Conservation (phyloP, 2,888 invertebrate species). For the Dusona sp. region DNA sequence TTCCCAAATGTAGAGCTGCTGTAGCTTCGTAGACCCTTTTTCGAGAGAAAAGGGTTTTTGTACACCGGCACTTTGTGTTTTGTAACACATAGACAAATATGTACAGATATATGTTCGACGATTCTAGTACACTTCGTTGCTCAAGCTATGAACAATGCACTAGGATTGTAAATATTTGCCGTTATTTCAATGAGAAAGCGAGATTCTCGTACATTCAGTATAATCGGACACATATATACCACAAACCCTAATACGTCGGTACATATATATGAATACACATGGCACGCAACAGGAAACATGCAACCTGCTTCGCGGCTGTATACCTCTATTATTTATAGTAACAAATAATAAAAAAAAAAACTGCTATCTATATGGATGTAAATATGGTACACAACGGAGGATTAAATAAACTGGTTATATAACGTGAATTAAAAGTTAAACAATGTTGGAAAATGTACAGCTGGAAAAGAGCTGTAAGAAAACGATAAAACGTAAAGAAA, state of each 20-base stretch:
- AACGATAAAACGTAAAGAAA: background rate
- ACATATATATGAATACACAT: background rate
- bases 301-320: constrained; percentile 32
- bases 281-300: constrained; percentile 63
- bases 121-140: constrained; percentile 38
- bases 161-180: constrained; percentile 74
- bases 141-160: constrained; percentile 15
- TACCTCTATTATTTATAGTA: constrained; percentile 33
- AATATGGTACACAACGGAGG: background rate
- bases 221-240: background rate
- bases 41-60: constrained; percentile 10
- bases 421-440: background rate
- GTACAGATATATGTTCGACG: constrained; percentile 19
- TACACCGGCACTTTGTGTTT: constrained; percentile 10
- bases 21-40: background rate
- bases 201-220: constrained; percentile 41
- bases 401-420: background rate
- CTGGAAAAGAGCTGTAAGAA: background rate
- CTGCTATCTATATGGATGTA: background rate
- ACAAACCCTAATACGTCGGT: constrained; percentile 1
- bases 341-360: constrained; percentile 11
- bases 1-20: background rate
- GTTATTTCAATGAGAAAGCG: constrained; percentile 71
- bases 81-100: constrained; percentile 12
- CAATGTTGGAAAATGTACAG: background rate